Percentiles rank a stretch among this genome's conserved stretches.
Evolutionary conservation across 2,888 invertebrate genomes (phyloP).

Genomic region (Graphium colonna): DNA sequence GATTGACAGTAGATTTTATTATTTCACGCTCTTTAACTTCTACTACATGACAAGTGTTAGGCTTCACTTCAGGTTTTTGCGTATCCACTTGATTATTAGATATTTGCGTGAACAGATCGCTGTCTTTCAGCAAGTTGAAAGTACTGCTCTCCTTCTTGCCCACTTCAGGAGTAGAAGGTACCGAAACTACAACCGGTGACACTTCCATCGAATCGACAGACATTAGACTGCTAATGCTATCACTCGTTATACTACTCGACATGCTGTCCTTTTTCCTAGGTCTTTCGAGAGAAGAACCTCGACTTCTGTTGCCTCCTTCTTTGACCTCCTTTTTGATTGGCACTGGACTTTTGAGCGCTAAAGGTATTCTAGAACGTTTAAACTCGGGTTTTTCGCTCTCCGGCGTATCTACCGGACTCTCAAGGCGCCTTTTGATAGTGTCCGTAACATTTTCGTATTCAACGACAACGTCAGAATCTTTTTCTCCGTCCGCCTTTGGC

Average conservation of each 20-base stretch:
- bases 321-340: slow-evolving; percentile 58
- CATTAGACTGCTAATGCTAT: slow-evolving; percentile 39
- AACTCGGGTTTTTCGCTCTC: slow-evolving; percentile 57
- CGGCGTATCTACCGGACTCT: slow-evolving; percentile 65
- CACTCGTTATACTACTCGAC: slow-evolving; percentile 37
- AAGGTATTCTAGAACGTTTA: slow-evolving; percentile 69
- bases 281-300: slow-evolving; percentile 51
- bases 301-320: slow-evolving; percentile 49
- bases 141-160: slow-evolving; percentile 78
- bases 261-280: slow-evolving; percentile 31
- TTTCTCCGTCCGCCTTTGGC: slow-evolving; percentile 32
- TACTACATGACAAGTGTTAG: slow-evolving; percentile 79
- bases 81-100: slow-evolving; percentile 67
- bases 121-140: slow-evolving; percentile 83
- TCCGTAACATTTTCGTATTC: slow-evolving; percentile 82
- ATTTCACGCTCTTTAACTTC: slow-evolving; percentile 86
- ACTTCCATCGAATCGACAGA: slow-evolving; percentile 45
- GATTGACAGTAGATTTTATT: slow-evolving; percentile 80
- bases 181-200: slow-evolving; percentile 30
- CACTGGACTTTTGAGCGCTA: slow-evolving; percentile 62
- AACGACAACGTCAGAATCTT: slow-evolving; percentile 29
- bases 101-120: slow-evolving; percentile 85
- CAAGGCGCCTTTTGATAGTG: slow-evolving; percentile 81
- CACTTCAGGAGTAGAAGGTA: slow-evolving; percentile 53
- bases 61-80: slow-evolving; percentile 28